Evolutionary conservation across 2,888 invertebrate species (phyloP).

Genomic region (Polyommatus icarus): DNA sequence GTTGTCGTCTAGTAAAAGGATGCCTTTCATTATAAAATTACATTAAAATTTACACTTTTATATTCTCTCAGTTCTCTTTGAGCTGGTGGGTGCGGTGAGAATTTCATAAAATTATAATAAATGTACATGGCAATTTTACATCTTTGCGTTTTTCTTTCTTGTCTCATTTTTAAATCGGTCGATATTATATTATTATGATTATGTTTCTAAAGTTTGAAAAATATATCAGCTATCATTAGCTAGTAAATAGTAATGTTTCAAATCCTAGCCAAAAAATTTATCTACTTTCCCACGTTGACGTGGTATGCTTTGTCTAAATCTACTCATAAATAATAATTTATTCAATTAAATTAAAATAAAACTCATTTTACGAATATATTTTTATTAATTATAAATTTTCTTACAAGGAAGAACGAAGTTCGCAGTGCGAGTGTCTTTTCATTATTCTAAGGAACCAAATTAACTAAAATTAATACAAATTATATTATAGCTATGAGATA

Average conservation of each 20-base stretch:
- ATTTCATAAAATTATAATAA: too few species aligned
- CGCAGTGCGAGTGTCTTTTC: constrained; percentile 68
- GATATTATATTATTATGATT: not conserved
- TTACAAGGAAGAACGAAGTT: constrained; percentile 74
- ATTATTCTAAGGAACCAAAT: constrained; percentile 58
- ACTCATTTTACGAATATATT: constrained; percentile 63
- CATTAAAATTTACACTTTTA: too few species aligned
- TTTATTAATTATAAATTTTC: constrained; percentile 79
- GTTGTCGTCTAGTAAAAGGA: not conserved
- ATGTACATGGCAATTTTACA: too few species aligned
- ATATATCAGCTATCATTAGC: not conserved
- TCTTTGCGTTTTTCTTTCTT: not conserved
- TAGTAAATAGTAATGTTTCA: not conserved
- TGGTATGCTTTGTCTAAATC: not conserved
- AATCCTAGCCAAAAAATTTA: not conserved
- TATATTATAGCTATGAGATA: constrained; percentile 70
- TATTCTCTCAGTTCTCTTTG: not conserved
- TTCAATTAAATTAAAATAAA: constrained; percentile 40
- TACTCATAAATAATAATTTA: constrained; percentile 5
- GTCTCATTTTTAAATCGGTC: not conserved
- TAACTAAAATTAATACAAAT: constrained; percentile 66
- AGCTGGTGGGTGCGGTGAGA: not conserved
- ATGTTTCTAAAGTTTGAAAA: not conserved
- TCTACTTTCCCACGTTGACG: not conserved
- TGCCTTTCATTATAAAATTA: not conserved